Evolutionary conservation across 2,113 vertebrate species (phyloP).

Genomic region (Actenoides lindsayi): DNA sequence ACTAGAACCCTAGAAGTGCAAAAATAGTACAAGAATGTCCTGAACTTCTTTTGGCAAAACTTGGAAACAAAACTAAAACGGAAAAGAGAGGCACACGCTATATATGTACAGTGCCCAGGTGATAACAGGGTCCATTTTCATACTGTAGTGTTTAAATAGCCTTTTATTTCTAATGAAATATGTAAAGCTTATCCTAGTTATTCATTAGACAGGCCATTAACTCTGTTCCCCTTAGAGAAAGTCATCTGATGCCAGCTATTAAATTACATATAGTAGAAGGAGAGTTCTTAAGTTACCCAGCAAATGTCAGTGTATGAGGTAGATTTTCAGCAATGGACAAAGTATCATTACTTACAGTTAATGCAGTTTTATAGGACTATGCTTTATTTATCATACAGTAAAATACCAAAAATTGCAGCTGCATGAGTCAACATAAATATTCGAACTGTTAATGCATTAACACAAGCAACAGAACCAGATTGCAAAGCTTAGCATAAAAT

Average conservation of each 20-base stretch:
- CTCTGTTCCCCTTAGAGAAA: not conserved
- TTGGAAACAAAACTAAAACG: not conserved
- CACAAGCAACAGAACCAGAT: slow-evolving; percentile 40
- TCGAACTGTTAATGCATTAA: slow-evolving; percentile 2
- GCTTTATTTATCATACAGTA: not conserved
- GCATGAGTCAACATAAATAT: slow-evolving; percentile 4
- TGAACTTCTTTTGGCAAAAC: not conserved
- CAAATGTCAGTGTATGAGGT: not conserved
- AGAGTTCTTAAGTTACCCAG: not conserved
- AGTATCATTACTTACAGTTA: not conserved
- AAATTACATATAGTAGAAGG: not conserved
- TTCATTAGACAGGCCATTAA: not conserved
- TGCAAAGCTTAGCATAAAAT: slow-evolving; percentile 57
- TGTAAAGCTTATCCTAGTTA: not conserved
- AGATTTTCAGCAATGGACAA: not conserved
- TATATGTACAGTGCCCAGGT: not conserved
- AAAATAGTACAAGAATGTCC: not conserved
- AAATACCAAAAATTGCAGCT: not conserved
- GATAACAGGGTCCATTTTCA: not conserved
- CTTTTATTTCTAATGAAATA: not conserved
- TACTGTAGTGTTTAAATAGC: not conserved
- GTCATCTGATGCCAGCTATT: not conserved
- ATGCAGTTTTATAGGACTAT: not conserved
- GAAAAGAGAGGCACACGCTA: not conserved
- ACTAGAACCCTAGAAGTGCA: not conserved